phyloP scores from a whole-genome alignment of 2,797 vertebrate species.

The Gymnoscopelus braueri region DNA sequence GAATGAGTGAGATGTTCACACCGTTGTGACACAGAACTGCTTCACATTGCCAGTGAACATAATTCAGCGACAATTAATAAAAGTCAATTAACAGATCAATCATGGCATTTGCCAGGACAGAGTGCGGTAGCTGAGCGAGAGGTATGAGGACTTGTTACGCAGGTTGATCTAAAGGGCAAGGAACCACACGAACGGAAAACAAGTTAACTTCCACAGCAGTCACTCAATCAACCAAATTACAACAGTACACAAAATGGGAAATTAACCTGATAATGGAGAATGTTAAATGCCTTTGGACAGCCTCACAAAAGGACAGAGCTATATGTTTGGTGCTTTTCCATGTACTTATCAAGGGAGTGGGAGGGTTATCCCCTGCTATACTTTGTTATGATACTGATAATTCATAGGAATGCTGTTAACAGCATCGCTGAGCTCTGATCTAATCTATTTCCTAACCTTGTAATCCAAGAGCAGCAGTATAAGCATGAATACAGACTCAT shows the following conservation, averaged over 20 bases:
- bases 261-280: constrained; percentile 66
- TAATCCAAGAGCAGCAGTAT: constrained; percentile 42
- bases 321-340: constrained; percentile 8
- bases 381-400: constrained; percentile 29
- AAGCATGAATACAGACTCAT: constrained; percentile 47
- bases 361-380: constrained; percentile 28
- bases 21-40: constrained; percentile 37
- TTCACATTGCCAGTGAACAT: constrained; percentile 33
- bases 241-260: constrained; percentile 39
- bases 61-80: constrained; percentile 65
- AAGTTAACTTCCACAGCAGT: constrained; percentile 52
- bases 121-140: constrained; percentile 34
- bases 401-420: constrained; percentile 35
- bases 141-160: constrained; percentile 76
- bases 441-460: constrained; percentile 42
- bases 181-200: constrained; percentile 84
- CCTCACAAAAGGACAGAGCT: constrained; percentile 33
- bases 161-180: constrained; percentile 80
- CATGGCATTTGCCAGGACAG: constrained; percentile 68
- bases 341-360: constrained; percentile 40
- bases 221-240: constrained; percentile 39
- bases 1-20: constrained; percentile 27
- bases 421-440: constrained; percentile 36
- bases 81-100: constrained; percentile 56
- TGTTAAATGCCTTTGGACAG: constrained; percentile 41